Conservation (phyloP, 2,888 invertebrate genomes). For the Oxyteleia sp. region DNA sequence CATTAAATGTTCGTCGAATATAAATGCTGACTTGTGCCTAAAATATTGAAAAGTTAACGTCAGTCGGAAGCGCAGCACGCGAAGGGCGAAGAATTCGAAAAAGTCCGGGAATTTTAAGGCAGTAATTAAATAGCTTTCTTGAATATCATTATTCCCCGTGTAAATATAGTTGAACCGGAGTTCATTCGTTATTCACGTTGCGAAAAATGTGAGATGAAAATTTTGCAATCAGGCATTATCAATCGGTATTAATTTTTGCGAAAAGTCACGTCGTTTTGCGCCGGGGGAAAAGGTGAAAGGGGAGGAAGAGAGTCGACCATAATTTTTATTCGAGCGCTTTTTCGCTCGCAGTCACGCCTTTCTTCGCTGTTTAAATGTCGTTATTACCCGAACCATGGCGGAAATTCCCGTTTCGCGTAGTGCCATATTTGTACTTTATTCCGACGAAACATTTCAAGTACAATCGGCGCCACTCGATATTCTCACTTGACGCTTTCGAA, state of each 20-base stretch:
- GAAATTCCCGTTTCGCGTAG: slow-evolving; percentile 26
- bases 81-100: slow-evolving; percentile 20
- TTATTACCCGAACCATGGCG: slow-evolving; percentile 40
- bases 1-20: no score
- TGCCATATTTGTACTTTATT: slow-evolving; percentile 62
- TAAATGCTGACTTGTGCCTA: neutral
- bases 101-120: slow-evolving; percentile 37
- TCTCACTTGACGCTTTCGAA: slow-evolving; percentile 56
- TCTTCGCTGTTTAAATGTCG: slow-evolving; percentile 41
- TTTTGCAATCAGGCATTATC: neutral
- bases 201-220: slow-evolving; percentile 2
- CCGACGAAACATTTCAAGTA: slow-evolving; percentile 55
- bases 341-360: slow-evolving; percentile 2
- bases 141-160: slow-evolving; percentile 39
- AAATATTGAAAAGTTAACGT: slow-evolving; percentile 28
- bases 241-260: neutral
- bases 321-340: slow-evolving; percentile 34
- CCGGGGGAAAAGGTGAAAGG: no score
- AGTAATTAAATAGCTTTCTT: slow-evolving; percentile 43
- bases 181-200: slow-evolving; percentile 17
- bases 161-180: slow-evolving; percentile 21
- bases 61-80: slow-evolving; percentile 6
- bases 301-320: slow-evolving; percentile 8
- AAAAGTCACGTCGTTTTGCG: no score
- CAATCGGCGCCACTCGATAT: slow-evolving; percentile 59